Evolutionary conservation across 1,140 invertebrate species (phyloP).

Genomic region (Penaeus indicus): DNA sequence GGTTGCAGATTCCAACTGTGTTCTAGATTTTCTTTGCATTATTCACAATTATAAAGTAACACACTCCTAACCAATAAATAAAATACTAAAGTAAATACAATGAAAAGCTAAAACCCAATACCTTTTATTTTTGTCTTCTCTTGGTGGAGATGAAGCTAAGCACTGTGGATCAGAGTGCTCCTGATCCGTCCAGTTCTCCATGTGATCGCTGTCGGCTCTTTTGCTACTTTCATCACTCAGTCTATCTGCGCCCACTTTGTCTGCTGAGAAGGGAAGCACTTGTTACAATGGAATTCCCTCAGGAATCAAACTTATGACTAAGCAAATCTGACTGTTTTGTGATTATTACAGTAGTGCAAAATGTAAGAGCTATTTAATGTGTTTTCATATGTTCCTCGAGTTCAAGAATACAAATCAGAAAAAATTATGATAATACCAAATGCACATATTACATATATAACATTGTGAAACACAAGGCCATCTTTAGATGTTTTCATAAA

Average conservation of each 20-base stretch:
- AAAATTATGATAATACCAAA: too few species aligned
- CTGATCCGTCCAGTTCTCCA: constrained; percentile 75
- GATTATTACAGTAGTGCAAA: too few species aligned
- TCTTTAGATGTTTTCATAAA: too few species aligned
- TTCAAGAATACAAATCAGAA: too few species aligned
- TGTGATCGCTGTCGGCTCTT: constrained; percentile 75
- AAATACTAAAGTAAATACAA: background rate
- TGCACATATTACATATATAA: too few species aligned
- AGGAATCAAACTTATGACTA: too few species aligned
- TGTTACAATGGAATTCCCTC: background rate
- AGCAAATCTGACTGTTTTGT: too few species aligned
- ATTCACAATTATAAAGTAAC: background rate
- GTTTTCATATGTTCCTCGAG: too few species aligned
- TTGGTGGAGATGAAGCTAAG: constrained; percentile 72
- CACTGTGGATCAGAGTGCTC: constrained; percentile 74
- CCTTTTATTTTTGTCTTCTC: constrained; percentile 77
- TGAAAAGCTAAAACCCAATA: constrained; percentile 47
- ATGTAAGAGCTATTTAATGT: too few species aligned
- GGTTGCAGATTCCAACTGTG: too few species aligned
- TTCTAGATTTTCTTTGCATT: too few species aligned
- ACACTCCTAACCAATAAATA: background rate
- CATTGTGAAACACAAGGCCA: too few species aligned
- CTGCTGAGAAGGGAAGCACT: constrained; percentile 67
- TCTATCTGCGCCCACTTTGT: constrained; percentile 72
- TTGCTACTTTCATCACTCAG: constrained; percentile 77